These are phyloP conservation scores for Amniataba percoides DNA, from an alignment of 2,797 vertebrate species.

Conservation along the genomic window DNA sequence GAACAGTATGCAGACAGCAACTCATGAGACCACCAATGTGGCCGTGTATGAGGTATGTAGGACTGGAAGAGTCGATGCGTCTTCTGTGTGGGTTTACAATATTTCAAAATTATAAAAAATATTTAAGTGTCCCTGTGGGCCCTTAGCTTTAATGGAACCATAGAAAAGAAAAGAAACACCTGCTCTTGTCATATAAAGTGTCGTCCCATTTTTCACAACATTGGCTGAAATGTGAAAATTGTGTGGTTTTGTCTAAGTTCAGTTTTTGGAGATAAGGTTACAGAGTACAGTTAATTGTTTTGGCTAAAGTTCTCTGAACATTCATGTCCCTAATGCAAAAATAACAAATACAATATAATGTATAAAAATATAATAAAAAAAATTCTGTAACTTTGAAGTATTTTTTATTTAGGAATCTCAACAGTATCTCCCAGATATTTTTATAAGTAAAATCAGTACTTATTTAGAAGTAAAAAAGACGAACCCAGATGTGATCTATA, in stretches of 20 bases:
- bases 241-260: neutral
- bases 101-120: neutral
- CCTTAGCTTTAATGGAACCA: no score
- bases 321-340: neutral
- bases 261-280: neutral
- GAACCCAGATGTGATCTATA: no score
- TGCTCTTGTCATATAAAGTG: no score
- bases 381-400: neutral
- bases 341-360: no score
- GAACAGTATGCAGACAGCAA: slow-evolving; percentile 85
- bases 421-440: neutral
- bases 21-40: slow-evolving; percentile 90
- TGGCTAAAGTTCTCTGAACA: neutral
- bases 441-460: neutral
- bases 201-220: no score
- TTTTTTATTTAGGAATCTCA: neutral
- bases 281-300: neutral
- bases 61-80: neutral
- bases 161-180: no score
- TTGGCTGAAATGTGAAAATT: no score
- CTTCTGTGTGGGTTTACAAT: neutral
- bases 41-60: slow-evolving; percentile 91
- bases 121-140: neutral
- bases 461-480: neutral
- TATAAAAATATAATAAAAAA: no score